Percentiles rank a stretch among this genome's conserved stretches.
Conservation (phyloP, 1,140 invertebrate genomes). For the Riptortus pedestris region DNA sequence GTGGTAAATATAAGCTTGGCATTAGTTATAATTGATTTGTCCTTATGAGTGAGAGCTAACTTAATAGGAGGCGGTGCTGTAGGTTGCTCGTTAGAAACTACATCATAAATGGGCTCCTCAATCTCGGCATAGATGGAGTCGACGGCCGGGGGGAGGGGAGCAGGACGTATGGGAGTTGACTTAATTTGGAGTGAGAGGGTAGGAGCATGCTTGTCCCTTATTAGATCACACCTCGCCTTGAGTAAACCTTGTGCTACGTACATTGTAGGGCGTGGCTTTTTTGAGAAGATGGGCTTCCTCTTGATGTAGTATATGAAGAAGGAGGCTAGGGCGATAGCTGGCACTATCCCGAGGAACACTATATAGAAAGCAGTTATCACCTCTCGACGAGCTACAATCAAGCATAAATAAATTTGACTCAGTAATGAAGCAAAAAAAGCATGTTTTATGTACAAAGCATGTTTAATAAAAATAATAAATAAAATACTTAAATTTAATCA, state of each 20-base stretch:
- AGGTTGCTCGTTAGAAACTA: neutral
- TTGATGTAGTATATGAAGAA: conserved; percentile 56
- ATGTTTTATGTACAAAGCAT: conserved; percentile 4
- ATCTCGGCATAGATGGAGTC: neutral
- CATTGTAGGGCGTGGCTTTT: conserved; percentile 30
- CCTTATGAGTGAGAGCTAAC: conserved; percentile 17
- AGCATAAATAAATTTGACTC: conserved; percentile 15
- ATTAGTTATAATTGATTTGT: conserved; percentile 51
- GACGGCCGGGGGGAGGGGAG: neutral
- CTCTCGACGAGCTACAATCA: conserved; percentile 54
- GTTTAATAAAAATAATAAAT: neutral
- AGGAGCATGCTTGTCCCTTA: too few relatives aligned
- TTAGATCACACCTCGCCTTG: too few relatives aligned
- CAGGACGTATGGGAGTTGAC: neutral
- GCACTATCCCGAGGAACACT: conserved; percentile 73
- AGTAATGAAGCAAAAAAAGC: conserved; percentile 2
- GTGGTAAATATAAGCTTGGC: conserved; percentile 58
- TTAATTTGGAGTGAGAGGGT: too few relatives aligned
- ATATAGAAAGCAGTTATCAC: conserved; percentile 65
- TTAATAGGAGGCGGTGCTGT: neutral
- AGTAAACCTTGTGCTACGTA: conserved; percentile 28
- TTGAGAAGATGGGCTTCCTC: conserved; percentile 24
- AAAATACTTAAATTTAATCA: neutral
- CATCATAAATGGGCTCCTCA: neutral
- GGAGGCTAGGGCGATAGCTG: conserved; percentile 49